A percentile compares a stretch with the other conserved stretches of the same genome.
phyloP scores from a whole-genome alignment of 2,888 invertebrate species.

The Amblyteles armatorius region DNA sequence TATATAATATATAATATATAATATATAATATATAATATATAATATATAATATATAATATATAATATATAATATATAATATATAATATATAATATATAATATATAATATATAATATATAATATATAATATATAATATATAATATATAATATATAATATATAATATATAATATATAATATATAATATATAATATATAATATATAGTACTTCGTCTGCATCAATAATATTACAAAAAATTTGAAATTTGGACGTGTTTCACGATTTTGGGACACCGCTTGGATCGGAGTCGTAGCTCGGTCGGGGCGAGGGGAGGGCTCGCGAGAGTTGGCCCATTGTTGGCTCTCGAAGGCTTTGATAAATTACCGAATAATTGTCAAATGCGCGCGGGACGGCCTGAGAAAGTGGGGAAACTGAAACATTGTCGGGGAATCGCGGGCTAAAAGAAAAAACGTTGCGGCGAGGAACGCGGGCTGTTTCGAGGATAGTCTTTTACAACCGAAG shows the following conservation, averaged over 20 bases:
- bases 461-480: not conserved
- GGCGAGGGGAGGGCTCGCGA: slow-evolving; percentile 67
- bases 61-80: no score
- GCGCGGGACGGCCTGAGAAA: slow-evolving; percentile 70
- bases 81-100: no score
- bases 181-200: no score
- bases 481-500: not conserved
- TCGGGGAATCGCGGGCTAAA: slow-evolving; percentile 39
- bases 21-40: no score
- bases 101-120: no score
- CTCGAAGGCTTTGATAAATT: slow-evolving; percentile 84
- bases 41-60: no score
- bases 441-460: not conserved
- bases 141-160: no score
- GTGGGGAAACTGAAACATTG: slow-evolving; percentile 60
- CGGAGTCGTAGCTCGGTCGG: slow-evolving; percentile 50
- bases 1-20: no score
- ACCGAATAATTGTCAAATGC: slow-evolving; percentile 84
- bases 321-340: slow-evolving; percentile 81
- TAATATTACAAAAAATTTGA: no score
- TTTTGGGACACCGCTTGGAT: slow-evolving; percentile 70
- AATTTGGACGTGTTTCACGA: not conserved
- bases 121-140: no score
- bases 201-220: no score
- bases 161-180: no score